Base-by-base conservation (phyloP, 2,888 invertebrate genomes). In the Disparrhopalites patrizii region DNA sequence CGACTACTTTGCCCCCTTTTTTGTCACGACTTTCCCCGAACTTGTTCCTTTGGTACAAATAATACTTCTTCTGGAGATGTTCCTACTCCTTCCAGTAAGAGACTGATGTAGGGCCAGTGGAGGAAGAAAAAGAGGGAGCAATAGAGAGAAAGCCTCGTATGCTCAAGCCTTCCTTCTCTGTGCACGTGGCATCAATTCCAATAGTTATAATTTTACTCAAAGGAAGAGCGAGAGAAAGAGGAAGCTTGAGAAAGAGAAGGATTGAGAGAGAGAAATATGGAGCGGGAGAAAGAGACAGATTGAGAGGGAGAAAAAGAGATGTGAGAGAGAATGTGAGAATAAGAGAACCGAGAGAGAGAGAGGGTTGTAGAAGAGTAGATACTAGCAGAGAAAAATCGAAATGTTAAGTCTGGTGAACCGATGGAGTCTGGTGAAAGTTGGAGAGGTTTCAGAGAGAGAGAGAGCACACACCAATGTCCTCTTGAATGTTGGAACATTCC, bases 71-170 rank as follows among this genome's bases (percentile, higher is more conserved):
- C 50, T 31, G 15, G 13, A 25, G 40, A 38, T 62, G n/a, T 62
- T 51, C 30, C 43, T 20, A 54, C 52, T 43, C 18, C 54, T 43
- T 63, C 27, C 55, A 18, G 51, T 33, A 52, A 55, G 30, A 33
- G 50, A 20, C 47, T 43, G 62, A 47, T 25, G 55, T 55, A 56
- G 47, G 28, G 30, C 43, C 27, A 57, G 38, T 27, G 40, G 36
- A 28, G 18, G 20, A 58, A 58, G 30, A 43, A n/a, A n/a, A n/a
- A n/a, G n/a, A n/a, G n/a, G n/a, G n/a, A n/a, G n/a, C n/a, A n/a
- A n/a, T n/a, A n/a, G n/a, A n/a, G n/a, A n/a, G n/a, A n/a, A n/a
- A n/a, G n/a, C n/a, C n/a, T n/a, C n/a, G n/a, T n/a, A n/a, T n/a
- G n/a, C n/a, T n/a, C n/a, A n/a, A n/a, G n/a, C n/a, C n/a, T 18